Percentiles rank a stretch among this genome's conserved stretches.
These are phyloP conservation scores for Brachypteracias leptosomus DNA, from an alignment of 2,113 vertebrate species.

Conservation along the genomic window DNA sequence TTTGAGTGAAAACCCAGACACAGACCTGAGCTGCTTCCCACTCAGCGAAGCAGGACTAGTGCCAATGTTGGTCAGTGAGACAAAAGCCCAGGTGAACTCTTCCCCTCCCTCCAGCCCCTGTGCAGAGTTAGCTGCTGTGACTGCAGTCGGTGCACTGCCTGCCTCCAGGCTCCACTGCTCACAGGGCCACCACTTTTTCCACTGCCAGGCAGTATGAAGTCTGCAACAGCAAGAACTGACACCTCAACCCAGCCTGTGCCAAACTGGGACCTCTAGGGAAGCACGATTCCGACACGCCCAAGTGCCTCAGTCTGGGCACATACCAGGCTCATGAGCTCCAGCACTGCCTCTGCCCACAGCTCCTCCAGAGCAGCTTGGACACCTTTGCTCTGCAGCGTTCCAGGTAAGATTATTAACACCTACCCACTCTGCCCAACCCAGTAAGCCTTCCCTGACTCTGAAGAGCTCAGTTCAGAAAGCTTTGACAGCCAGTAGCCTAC, in stretches of 20 bases:
- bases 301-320: background rate
- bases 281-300: accelerated
- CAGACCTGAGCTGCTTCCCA: background rate
- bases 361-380: background rate
- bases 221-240: background rate
- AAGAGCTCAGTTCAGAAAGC: background rate
- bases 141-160: no score
- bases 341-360: background rate
- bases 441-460: background rate
- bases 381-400: background rate
- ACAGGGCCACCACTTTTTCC: accelerated
- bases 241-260: accelerated
- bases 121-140: background rate
- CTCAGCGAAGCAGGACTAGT: accelerated
- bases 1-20: background rate
- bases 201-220: accelerated
- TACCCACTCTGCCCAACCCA: background rate
- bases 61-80: background rate
- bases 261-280: background rate
- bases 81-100: accelerated
- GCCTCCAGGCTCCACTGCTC: no score
- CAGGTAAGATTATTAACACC: background rate
- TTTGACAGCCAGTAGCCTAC: background rate
- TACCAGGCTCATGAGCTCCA: background rate
- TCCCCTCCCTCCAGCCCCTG: no score